Percentiles rank a stretch among this genome's conserved stretches.
These are phyloP conservation scores for Stigmatopora argus DNA, from an alignment of 2,113 vertebrate species.

Conservation along the genomic window DNA sequence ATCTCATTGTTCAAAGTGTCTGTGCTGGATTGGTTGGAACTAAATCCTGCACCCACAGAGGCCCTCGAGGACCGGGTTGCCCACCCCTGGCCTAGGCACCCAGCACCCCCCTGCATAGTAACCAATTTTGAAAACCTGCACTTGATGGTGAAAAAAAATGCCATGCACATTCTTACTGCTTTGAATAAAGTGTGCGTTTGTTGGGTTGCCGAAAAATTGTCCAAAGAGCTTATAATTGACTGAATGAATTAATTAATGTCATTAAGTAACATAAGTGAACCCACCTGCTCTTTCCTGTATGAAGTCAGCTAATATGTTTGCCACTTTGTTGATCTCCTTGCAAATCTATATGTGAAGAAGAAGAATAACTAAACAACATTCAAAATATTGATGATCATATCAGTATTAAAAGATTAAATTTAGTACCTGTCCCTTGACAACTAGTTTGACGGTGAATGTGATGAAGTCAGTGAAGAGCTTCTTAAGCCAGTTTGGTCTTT, in stretches of 20 bases:
- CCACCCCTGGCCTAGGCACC: too few species aligned
- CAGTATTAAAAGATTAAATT: neutral
- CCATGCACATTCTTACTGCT: neutral
- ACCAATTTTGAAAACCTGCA: too few species aligned
- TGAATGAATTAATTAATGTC: neutral
- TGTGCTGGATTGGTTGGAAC: too few species aligned
- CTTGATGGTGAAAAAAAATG: too few species aligned
- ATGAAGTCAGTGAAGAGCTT: constrained; percentile 81
- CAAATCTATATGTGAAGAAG: constrained; percentile 72
- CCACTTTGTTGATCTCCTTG: constrained; percentile 79
- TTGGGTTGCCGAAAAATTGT: neutral
- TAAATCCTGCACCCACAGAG: too few species aligned
- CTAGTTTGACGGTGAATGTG: constrained; percentile 81
- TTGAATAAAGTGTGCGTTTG: neutral
- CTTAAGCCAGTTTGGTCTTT: constrained; percentile 81
- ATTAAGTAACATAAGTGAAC: neutral
- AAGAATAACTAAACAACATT: neutral
- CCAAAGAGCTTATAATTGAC: neutral
- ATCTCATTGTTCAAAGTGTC: too few species aligned
- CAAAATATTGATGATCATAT: neutral
- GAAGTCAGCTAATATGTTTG: constrained; percentile 76
- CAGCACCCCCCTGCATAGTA: too few species aligned
- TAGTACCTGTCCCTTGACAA: constrained; percentile 79
- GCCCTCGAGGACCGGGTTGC: too few species aligned
- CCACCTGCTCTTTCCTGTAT: constrained; percentile 77